phyloP scores from a whole-genome alignment of 2,888 invertebrate species.

The Asteroscopus sphinx region DNA sequence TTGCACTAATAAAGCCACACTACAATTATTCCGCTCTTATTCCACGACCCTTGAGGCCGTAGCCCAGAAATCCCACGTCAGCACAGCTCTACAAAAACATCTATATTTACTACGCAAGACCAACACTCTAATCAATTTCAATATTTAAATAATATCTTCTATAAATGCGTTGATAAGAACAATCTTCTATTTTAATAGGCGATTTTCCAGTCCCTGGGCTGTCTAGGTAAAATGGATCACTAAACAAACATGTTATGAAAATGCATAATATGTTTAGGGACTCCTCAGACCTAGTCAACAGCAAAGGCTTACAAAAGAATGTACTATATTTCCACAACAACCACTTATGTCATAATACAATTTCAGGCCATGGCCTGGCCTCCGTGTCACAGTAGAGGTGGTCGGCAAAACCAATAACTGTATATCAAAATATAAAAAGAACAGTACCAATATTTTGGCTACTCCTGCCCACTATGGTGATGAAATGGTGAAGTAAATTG shows the following conservation, averaged over 20 bases:
- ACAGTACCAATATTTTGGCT: conserved; percentile 28
- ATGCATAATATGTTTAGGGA: no score
- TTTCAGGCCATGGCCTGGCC: neutral
- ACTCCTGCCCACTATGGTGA: conserved; percentile 5
- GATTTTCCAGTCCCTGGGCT: no score
- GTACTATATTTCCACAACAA: no score
- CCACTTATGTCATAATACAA: neutral
- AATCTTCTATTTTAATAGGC: no score
- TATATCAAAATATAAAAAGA: conserved; percentile 47
- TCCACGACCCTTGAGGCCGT: neutral
- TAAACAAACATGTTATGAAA: no score
- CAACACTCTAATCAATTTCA: no score
- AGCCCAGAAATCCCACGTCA: conserved; percentile 1
- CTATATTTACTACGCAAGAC: neutral
- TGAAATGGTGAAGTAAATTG: conserved; percentile 18
- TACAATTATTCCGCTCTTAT: conserved; percentile 13
- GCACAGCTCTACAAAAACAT: neutral
- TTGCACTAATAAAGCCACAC: conserved; percentile 21
- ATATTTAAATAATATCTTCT: no score
- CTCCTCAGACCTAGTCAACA: no score
- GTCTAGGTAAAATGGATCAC: no score
- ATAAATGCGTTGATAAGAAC: no score
- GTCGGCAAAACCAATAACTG: conserved; percentile 32
- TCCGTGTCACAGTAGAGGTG: neutral
- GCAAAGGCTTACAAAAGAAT: no score